Percentiles rank a stretch among this genome's conserved stretches.
Conservation (phyloP, 1,140 invertebrate species). For the Scaptomyza pallida region DNA sequence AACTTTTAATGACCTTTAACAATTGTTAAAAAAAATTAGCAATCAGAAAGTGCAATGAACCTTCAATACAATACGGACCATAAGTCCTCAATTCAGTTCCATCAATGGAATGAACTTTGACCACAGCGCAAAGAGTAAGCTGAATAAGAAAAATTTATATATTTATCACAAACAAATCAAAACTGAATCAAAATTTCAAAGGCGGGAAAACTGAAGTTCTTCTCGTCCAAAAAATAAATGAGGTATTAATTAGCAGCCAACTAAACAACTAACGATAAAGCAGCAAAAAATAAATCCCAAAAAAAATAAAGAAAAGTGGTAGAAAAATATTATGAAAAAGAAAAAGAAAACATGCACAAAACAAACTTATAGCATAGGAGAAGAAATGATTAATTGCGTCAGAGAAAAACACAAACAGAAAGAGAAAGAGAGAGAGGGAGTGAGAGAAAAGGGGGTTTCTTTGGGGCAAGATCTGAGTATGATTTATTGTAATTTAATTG, state of each 20-base stretch:
- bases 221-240: constrained; percentile 61
- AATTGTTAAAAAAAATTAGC: not conserved
- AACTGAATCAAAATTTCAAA: constrained; percentile 33
- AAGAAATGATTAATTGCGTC: constrained; percentile 78
- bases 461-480: constrained; percentile 59
- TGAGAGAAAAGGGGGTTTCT: too few relatives aligned
- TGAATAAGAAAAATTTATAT: constrained; percentile 37
- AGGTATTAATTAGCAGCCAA: constrained; percentile 79
- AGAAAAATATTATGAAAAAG: constrained; percentile 31
- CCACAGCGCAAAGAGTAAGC: not conserved
- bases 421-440: constrained; percentile 22
- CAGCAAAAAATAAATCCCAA: constrained; percentile 10
- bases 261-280: constrained; percentile 43
- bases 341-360: constrained; percentile 41
- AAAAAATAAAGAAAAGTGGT: constrained; percentile 32
- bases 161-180: constrained; percentile 39
- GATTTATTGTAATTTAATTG: constrained; percentile 83
- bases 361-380: constrained; percentile 33
- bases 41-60: constrained; percentile 1
- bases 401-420: constrained; percentile 51
- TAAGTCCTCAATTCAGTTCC: not conserved
- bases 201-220: constrained; percentile 34
- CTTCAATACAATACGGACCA: not conserved
- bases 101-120: constrained; percentile 9
- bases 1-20: not conserved